Percentiles rank a stretch among this genome's conserved stretches.
Conservation (phyloP, 2,888 invertebrate genomes). For the Seira ritae region DNA sequence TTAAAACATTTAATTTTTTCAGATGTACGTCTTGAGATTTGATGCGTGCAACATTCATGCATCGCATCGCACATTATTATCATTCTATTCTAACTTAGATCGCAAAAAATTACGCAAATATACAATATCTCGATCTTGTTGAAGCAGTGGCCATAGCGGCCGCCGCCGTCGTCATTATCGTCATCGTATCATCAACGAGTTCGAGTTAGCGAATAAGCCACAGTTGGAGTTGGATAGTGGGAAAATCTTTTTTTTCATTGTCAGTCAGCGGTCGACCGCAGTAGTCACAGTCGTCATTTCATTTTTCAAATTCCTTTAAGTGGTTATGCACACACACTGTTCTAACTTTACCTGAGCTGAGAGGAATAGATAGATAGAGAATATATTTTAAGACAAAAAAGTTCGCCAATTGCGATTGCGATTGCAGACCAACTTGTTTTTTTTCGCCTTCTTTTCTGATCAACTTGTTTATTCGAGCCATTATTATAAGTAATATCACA, state of each 20-base stretch:
- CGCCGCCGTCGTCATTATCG: background rate
- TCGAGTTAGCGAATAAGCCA: background rate
- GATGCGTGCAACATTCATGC: background rate
- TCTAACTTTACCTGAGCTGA: background rate
- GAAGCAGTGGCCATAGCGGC: background rate
- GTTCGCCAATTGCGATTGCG: background rate
- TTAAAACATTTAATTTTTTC: background rate
- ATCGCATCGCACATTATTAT: too few species aligned
- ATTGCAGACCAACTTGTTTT: too few species aligned
- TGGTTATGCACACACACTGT: too few species aligned
- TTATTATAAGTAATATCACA: too few species aligned
- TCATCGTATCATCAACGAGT: too few species aligned
- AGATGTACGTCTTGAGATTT: background rate
- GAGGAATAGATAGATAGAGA: background rate
- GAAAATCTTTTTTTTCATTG: background rate
- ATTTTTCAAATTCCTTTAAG: background rate
- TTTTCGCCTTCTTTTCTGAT: too few species aligned
- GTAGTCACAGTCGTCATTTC: background rate
- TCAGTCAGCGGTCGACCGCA: background rate
- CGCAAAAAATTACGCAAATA: constrained; percentile 4
- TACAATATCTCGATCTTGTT: background rate
- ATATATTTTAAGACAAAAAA: background rate
- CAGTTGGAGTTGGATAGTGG: background rate
- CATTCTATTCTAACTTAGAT: too few species aligned
- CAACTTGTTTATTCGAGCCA: too few species aligned